These are phyloP conservation scores for Colius striatus DNA, from an alignment of 2,113 vertebrate genomes.

Conservation along the genomic window DNA sequence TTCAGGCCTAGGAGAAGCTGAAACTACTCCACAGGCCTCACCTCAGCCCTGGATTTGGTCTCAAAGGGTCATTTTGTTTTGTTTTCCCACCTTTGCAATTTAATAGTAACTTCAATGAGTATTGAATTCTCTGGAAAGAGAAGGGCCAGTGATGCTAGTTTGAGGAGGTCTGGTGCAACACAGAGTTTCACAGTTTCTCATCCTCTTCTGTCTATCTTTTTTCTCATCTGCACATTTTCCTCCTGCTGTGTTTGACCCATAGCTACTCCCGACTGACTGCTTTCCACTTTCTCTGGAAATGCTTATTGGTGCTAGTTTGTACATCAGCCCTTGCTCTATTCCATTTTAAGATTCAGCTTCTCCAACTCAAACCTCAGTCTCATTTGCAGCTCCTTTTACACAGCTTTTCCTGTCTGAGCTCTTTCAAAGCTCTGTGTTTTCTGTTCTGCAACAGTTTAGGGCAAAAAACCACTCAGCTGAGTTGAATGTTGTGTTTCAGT, in stretches of 20 bases:
- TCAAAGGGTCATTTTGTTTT: background rate
- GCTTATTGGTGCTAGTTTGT: background rate
- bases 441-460: background rate
- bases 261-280: background rate
- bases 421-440: background rate
- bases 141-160: background rate
- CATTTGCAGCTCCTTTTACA: background rate
- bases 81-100: background rate
- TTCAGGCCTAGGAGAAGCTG: background rate
- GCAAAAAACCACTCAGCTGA: background rate
- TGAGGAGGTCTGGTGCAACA: background rate
- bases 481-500: background rate
- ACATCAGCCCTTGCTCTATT: background rate
- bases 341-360: background rate
- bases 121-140: background rate
- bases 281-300: background rate
- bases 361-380: background rate
- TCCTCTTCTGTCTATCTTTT: background rate
- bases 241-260: background rate
- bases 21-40: background rate
- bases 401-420: background rate
- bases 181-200: background rate
- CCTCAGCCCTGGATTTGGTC: background rate
- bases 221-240: background rate
- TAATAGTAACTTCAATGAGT: background rate